Conservation (phyloP, 1,140 invertebrate genomes). For the Drosophila willistoni region DNA sequence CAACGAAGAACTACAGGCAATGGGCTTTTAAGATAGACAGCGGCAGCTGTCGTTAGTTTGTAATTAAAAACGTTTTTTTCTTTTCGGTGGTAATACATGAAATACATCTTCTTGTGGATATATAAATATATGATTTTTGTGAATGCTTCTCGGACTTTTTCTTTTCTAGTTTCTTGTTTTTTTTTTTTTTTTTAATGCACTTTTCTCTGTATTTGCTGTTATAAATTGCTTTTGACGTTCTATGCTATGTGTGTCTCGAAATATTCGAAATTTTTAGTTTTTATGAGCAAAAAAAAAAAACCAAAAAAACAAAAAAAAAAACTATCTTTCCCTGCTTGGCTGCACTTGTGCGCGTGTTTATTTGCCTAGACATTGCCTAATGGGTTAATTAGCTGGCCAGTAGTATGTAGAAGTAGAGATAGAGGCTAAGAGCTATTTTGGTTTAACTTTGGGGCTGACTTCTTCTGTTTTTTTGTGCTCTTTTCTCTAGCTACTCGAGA, state of each 20-base stretch:
- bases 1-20: conserved; percentile 30
- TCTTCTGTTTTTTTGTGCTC: conserved; percentile 22
- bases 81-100: conserved; percentile 42
- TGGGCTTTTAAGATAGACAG: conserved; percentile 59
- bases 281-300: conserved; percentile 15
- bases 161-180: conserved; percentile 4
- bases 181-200: conserved; percentile 49
- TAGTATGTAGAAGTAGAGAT: conserved; percentile 34
- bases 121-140: conserved; percentile 31
- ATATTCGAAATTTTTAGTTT: conserved; percentile 45
- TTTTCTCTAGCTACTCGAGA: conserved; percentile 86
- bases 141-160: conserved; percentile 39
- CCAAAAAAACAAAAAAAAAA: neutral
- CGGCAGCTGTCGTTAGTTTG: conserved; percentile 82
- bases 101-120: conserved; percentile 59
- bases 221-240: conserved; percentile 76
- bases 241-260: conserved; percentile 3
- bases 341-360: conserved; percentile 41
- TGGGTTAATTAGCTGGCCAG: conserved; percentile 56
- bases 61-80: conserved; percentile 74
- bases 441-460: conserved; percentile 11
- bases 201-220: conserved; percentile 69
- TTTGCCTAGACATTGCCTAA: conserved; percentile 51
- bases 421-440: conserved; percentile 45
- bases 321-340: conserved; percentile 9